These are phyloP conservation scores for Halcyon chelicuti DNA, from an alignment of 2,797 vertebrate genomes.

Conservation along the genomic window DNA sequence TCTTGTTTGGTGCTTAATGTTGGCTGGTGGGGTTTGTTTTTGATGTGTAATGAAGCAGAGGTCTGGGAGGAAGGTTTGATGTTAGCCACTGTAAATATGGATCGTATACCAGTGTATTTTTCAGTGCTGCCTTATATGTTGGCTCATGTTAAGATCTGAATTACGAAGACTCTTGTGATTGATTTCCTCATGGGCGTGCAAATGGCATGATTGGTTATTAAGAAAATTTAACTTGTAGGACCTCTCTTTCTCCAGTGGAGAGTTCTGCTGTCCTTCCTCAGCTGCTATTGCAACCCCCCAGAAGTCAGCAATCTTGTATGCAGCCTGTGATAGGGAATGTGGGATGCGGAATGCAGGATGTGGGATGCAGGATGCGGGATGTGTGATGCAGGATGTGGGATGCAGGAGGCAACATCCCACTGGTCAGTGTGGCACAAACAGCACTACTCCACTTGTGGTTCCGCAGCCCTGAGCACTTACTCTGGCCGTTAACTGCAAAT, in stretches of 20 bases:
- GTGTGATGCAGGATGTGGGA: background rate
- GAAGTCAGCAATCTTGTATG: fast-evolving
- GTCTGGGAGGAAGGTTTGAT: background rate
- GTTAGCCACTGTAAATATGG: background rate
- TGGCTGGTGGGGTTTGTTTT: background rate
- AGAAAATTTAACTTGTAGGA: background rate
- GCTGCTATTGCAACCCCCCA: background rate
- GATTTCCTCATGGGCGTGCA: background rate
- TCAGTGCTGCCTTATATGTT: fast-evolving
- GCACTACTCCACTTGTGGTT: fast-evolving
- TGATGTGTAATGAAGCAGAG: background rate
- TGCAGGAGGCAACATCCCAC: fast-evolving
- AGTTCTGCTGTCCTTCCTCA: background rate
- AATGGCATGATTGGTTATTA: background rate
- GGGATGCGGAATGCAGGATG: background rate
- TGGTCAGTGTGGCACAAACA: fast-evolving
- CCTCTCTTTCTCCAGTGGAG: background rate
- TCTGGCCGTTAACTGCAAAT: background rate
- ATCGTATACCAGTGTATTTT: background rate
- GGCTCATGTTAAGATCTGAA: background rate
- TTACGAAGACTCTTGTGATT: background rate
- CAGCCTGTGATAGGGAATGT: background rate
- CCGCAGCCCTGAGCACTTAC: background rate
- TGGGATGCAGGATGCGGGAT: background rate
- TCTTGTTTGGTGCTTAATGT: background rate